Base-by-base conservation (phyloP, 2,797 vertebrate species). In the Microhierax caerulescens region DNA sequence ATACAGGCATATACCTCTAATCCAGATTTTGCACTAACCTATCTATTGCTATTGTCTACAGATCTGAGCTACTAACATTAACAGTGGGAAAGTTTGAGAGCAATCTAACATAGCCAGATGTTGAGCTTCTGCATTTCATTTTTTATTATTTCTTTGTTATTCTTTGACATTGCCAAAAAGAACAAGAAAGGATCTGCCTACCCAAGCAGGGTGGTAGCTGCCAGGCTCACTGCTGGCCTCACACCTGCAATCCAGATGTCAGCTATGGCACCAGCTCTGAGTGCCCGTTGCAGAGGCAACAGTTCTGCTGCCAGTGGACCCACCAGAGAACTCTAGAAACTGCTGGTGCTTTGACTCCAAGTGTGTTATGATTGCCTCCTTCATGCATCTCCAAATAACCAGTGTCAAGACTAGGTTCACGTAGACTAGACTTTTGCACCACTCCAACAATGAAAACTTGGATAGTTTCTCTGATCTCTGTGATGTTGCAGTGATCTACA, bases 71-170 rank as follows among this genome's bases (percentile, higher is more conserved):
- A 51, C 45, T 72, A 74, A 64, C 24, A 21, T 0, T 28, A 28
- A 50, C 21, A 39, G 39, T 15, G 5, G 39, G 12, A 47, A 95
- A 80, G n/a, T 59, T 77, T 48, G 53, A 57, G 45, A 61, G 21
- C 78, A 87, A 68, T 37, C 63, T 53, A 77, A 36, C 7, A 19
- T 4, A 60, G 34, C 32, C 51, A 82, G 43, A 76, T 19, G 7
- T n/a, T 81, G 13, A 57, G 30, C 20, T 90, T 84, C 60, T 70
- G 21, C 32, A 80, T 25, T 47, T 80, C 5, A 32, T 57, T 86
- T 90, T 93, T 94, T 32, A 81, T 84, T 89, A 82, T 86, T 75
- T 50, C 67, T 91, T 47, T 78, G 73, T 77, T 95, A 87, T 93
- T 90, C 65, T 51, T 65, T 11, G 36, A 90, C 37, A 37, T 94